Evolutionary conservation across 2,797 vertebrate genomes (phyloP), one percentile per base, ranked within the genome.

Genomic region (Acrossocheilus fasciatus): DNA sequence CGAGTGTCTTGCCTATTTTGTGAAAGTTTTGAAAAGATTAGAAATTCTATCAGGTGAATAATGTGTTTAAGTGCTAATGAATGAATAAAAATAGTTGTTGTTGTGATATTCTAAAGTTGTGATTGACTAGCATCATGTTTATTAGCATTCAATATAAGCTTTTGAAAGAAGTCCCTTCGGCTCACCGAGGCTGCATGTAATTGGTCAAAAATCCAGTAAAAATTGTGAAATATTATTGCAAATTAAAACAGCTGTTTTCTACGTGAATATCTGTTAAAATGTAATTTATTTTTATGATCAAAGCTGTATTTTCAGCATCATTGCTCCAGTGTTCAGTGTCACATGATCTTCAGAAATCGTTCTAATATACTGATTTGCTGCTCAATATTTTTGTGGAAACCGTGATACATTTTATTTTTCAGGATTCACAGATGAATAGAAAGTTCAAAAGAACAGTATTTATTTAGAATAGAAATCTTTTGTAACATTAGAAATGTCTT

Each of bases 211-310:
- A 41, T 43, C 1, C 69, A 43, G 20, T n/a, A 43, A 70, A 70
- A 41, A 6, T 23, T 23, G 2, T 12, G 10, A 43, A 41, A 41
- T 12, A 41, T 12, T 41, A 23, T 23, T 41, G 0, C 0, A 70
- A 10, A 6, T 0, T 11, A 70, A 41, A 41, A 2, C 0, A 23
- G 1, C 36, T 6, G 4, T n/a, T 41, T 4, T 14, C 20, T 72
- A 3, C n/a, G 20, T 72, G 20, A 43, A 43, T 43, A 6, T 5
- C 0, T n/a, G 11, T 23, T 43, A 14, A 12, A n/a, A 0, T 43
- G 20, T 72, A 3, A 41, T 70, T 11, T 70, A 39, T 39, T 69
- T 4, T 17, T 20, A 34, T 39, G 18, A 10, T 39, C 4, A 4
- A 18, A 20, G 18, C 20, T 23, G 54, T 9, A 62, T 62, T 62